Evolutionary conservation across 2,113 vertebrate genomes (phyloP).

Genomic region (Lipophrys pholis): DNA sequence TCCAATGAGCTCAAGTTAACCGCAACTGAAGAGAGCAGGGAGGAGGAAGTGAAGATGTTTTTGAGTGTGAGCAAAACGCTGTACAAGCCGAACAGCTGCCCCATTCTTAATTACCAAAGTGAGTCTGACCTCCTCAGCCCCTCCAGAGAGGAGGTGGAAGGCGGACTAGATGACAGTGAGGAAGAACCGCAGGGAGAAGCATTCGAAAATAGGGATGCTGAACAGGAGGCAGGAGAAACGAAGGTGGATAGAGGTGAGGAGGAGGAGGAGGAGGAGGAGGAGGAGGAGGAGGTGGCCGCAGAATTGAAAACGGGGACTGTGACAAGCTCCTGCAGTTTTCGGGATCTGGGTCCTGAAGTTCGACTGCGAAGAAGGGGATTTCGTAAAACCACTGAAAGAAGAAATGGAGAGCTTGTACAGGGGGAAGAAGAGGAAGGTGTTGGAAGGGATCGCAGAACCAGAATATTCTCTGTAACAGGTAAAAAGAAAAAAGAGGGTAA

Average conservation of each 20-base stretch:
- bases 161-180: conserved; percentile 22
- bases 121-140: conserved; percentile 26
- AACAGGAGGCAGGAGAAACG: conserved; percentile 7
- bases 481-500: conserved; percentile 49
- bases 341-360: conserved; percentile 68
- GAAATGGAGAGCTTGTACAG: conserved; percentile 40
- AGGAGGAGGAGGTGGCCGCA: conserved; percentile 13
- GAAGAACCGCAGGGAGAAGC: conserved; percentile 42
- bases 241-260: conserved; percentile 9
- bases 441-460: conserved; percentile 80
- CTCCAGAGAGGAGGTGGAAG: conserved; percentile 26
- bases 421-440: conserved; percentile 66
- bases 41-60: conserved; percentile 58
- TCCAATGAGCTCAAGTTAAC: neutral
- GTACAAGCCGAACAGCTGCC: conserved; percentile 79
- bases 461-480: conserved; percentile 81
- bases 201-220: neutral
- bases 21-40: conserved; percentile 7
- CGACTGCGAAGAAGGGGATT: conserved; percentile 67
- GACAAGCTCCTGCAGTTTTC: conserved; percentile 67
- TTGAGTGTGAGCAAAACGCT: conserved; percentile 61
- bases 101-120: conserved; percentile 62
- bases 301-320: conserved; percentile 13
- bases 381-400: conserved; percentile 71
- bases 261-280: too few species aligned